Base-by-base conservation (phyloP, 2,888 invertebrate species). In the Myopa tessellatipennis region DNA sequence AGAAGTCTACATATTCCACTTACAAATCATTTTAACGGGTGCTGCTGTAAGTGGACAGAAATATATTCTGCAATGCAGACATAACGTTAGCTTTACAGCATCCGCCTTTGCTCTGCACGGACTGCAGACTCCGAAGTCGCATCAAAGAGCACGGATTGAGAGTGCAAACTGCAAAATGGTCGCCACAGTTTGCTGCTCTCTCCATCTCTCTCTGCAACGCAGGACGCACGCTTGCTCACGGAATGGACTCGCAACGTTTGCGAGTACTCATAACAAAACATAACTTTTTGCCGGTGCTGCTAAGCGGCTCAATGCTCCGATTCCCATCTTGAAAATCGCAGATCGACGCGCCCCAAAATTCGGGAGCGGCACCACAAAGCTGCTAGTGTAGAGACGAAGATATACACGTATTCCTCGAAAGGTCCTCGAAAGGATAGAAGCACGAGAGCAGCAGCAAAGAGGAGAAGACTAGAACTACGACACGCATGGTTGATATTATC, bases 281-380 rank as follows among this genome's bases (percentile, higher is more conserved):
- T 10, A 2, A 55, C 55, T 55, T 55, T 55, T 55, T n/a, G 14
- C 16, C 14, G 55, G 14, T 55, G 55, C 16, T n/a, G 16, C 16
- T 55, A n/a, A 55, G n/a, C 55, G n/a, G n/a, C 55, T 55, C 55
- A 55, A 4, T 55, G n/a, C 55, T 10, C 3, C 55, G 55, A 55
- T 55, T 55, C 16, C 4, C 0, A 12, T 55, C n/a, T 55, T n/a
- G n/a, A 16, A 55, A 55, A 55, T 55, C 55, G 55, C 55, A 55
- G 55, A 40, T 68, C 75, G 75, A 68, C 75, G 75, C 68, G 74
- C 74, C 74, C 74, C 38, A 67, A 55, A 68, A 58, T 40, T 74
- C 68, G 74, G 68, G 14, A 67, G 34, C 36, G 70, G 18, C 16
- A 50, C 38, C 38, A 50, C 40, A 70, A 60, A 61, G 61, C 61